Conservation (phyloP, 2,888 invertebrate genomes). For the Prosapia bicincta region DNA sequence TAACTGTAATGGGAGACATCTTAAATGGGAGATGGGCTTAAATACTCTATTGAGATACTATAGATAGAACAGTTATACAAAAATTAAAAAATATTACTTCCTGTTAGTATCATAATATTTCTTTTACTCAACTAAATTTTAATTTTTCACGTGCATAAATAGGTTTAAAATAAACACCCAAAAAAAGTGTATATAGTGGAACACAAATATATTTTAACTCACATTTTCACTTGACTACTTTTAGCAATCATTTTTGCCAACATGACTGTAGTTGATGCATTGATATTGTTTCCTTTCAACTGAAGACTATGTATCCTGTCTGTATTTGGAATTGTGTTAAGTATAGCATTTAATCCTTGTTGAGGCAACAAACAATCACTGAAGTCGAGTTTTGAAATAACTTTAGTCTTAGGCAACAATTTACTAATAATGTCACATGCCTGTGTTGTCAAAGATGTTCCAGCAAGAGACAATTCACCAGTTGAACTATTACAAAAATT, state of each 20-base stretch:
- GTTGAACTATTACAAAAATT: not conserved
- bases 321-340: constrained; percentile 20
- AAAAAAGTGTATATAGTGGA: too few relatives aligned
- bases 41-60: too few relatives aligned
- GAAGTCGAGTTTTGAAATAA: constrained; percentile 26
- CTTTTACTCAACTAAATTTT: too few relatives aligned
- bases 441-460: constrained; percentile 23
- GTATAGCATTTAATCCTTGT: constrained; percentile 18
- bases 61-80: too few relatives aligned
- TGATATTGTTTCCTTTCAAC: constrained; percentile 33
- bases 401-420: constrained; percentile 9
- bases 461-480: constrained; percentile 30
- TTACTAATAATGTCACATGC: constrained; percentile 23
- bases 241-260: constrained; percentile 26
- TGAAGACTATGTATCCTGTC: constrained; percentile 16
- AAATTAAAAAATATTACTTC: too few relatives aligned
- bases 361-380: constrained; percentile 30
- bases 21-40: too few relatives aligned
- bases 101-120: too few relatives aligned
- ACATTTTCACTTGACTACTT: constrained; percentile 28
- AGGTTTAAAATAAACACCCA: too few relatives aligned
- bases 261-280: constrained; percentile 13
- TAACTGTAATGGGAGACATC: too few relatives aligned
- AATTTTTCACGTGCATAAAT: too few relatives aligned
- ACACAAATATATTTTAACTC: too few relatives aligned